These are phyloP conservation scores for Salpingus planirostris DNA, from an alignment of 2,888 invertebrate species.

Conservation along the genomic window DNA sequence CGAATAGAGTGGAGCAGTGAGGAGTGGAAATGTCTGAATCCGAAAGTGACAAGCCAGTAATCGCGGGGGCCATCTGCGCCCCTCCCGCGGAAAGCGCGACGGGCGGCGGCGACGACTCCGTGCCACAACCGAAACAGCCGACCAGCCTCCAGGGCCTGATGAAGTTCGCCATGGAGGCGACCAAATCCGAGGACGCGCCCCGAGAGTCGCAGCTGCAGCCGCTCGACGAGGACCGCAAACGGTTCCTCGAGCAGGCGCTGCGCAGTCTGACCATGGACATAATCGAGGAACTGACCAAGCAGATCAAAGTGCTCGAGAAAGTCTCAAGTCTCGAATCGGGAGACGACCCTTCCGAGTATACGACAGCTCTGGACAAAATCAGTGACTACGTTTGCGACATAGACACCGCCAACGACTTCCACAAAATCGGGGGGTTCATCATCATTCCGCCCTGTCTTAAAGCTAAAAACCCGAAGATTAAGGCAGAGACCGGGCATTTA, in stretches of 20 bases:
- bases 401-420: conserved; percentile 64
- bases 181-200: conserved; percentile 51
- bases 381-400: conserved; percentile 63
- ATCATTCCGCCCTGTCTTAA: conserved; percentile 61
- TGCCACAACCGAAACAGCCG: too few relatives aligned
- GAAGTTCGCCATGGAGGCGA: conserved; percentile 61
- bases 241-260: conserved; percentile 65
- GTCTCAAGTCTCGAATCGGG: conserved; percentile 39
- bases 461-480: conserved; percentile 52
- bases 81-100: too few relatives aligned
- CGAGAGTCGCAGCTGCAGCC: conserved; percentile 44
- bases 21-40: too few relatives aligned
- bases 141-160: conserved; percentile 48
- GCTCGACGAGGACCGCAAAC: conserved; percentile 56
- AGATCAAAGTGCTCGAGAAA: conserved; percentile 51
- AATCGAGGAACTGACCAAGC: conserved; percentile 53
- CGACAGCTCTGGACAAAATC: conserved; percentile 58
- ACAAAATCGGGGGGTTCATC: conserved; percentile 73
- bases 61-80: too few relatives aligned
- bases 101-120: too few relatives aligned
- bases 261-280: conserved; percentile 62
- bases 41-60: too few relatives aligned
- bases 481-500: conserved; percentile 56
- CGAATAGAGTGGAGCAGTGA: too few relatives aligned
- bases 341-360: conserved; percentile 49